Base-by-base conservation (phyloP, 2,888 invertebrate species). In the Conchocele bisecta region DNA sequence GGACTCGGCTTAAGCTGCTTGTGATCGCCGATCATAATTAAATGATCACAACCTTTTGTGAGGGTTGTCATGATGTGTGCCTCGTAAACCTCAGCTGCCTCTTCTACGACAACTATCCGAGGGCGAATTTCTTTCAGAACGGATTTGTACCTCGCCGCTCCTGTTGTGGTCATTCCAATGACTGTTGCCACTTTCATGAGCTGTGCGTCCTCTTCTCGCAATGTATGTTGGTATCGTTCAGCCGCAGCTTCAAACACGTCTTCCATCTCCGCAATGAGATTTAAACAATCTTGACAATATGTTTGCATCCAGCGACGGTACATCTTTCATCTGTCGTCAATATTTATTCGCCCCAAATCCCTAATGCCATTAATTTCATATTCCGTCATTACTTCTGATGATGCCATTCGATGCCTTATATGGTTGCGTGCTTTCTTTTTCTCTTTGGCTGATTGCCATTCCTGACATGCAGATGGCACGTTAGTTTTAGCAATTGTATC, bases 11-110 rank as follows among this genome's bases (percentile, higher is more conserved):
- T 92, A 0, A 97, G 92, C 87, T 97, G 97, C 88, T 95, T 93
- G 88, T 97, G 96, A 90, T 97, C 96, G 46, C 91, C 97, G 73
- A 97, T 96, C n/a, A 97, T 93, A 85, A 97, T 95, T 0, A 96
- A 92, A 89, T 97, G 97, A 88, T 96, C 92, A 75, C 96, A 95
- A 50, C 93, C 90, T 28, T 93, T 90, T 0, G 95, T 95, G 22
- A 97, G 91, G 0, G 95, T 94, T 0, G 95, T 94, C 0, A 96
- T 92, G 17, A 96, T 94, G 88, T 97, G 97, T 0, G 95, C 93
- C 89, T 97, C 97, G 35, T 96, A 90, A 0, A 97, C 95, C 92
- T 97, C 96, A 0, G 96, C 97, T 0, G 97, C 97, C 92, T 97
- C 97, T 90, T 97, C 97, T 0, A 97, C 95, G 17, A 93, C 89